Evolutionary conservation across 2,113 vertebrate species (phyloP).

Genomic region (Melospiza melodia): DNA sequence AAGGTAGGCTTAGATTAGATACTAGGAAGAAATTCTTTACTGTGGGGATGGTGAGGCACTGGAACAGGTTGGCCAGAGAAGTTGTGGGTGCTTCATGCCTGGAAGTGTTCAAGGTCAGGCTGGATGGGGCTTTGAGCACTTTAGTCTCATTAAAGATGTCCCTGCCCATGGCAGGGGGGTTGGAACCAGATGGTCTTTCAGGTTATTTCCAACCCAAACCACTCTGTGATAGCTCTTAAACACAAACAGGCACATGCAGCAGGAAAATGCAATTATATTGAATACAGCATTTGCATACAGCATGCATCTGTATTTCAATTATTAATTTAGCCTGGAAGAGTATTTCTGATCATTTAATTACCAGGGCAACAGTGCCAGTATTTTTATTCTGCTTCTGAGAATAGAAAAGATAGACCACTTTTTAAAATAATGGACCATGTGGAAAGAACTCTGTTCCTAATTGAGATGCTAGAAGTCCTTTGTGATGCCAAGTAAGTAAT

Average conservation of each 20-base stretch:
- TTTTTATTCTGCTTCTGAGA: constrained; percentile 3
- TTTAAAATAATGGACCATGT: neutral
- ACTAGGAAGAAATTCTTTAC: neutral
- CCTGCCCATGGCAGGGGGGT: neutral
- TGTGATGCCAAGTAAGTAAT: neutral
- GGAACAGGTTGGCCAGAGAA: neutral
- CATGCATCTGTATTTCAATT: neutral
- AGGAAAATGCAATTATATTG: neutral
- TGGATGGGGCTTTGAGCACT: neutral
- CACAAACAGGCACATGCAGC: neutral
- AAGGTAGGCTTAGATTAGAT: neutral
- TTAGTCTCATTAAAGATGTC: neutral
- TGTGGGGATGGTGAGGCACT: neutral
- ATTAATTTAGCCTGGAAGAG: neutral
- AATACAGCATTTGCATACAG: neutral
- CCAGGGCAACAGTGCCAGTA: neutral
- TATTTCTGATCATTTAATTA: neutral
- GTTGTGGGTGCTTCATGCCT: fast-evolving
- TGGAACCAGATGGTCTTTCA: neutral
- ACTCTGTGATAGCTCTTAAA: neutral
- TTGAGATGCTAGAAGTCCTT: neutral
- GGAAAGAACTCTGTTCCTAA: neutral
- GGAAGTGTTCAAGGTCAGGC: neutral
- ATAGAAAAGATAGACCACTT: neutral
- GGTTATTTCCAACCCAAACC: neutral